Evolutionary conservation across 2,113 vertebrate genomes (phyloP), one percentile per base, ranked within the genome.

Genomic region (Ictalurus furcatus): DNA sequence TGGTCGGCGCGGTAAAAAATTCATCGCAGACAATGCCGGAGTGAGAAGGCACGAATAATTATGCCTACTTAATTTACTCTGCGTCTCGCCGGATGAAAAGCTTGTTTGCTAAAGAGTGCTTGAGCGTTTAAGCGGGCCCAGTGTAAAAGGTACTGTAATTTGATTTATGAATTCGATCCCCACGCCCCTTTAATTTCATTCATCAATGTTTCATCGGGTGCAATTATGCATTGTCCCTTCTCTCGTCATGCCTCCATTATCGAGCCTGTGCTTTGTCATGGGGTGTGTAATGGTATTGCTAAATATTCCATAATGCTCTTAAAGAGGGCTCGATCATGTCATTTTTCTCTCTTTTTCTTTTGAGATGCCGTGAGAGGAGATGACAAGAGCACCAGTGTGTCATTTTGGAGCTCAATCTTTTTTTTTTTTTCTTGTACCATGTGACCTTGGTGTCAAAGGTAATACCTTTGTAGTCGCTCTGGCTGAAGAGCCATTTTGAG

Each of bases 1-100:
- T 96, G 95, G 95, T 96, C 87, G 95, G 94, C 94, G 93, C 94
- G 95, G 94, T 97, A 95, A 97, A 98, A 97, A 96, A 96, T 96
- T 97, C 87, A 97, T 96, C 92, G 91, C 93, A 92, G 95, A 94
- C 93, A 95, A 95, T 93, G 93, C 93, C 81, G 81, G 86, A 96
- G 95, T 95, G 94, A 95, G 94, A 95, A 94, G 93, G 94, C 93
- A 94, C 93, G 93, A 92, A 88, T 95, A 95, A 96, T 95, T 95
- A 96, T 94, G 93, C 90, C 93, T 90, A 92, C 94, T 94, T 96
- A 92, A 94, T 95, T 95, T 95, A 94, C 94, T 94, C 94, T 91
- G 91, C 85, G 86, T 81, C 85, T 87, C 85, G 59, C 85, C 86
- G 91, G 93, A 92, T 94, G 93, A 92, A 95, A 94, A 91, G 90